phyloP scores from a whole-genome alignment of 2,888 invertebrate species.

The Hemaris fuciformis region DNA sequence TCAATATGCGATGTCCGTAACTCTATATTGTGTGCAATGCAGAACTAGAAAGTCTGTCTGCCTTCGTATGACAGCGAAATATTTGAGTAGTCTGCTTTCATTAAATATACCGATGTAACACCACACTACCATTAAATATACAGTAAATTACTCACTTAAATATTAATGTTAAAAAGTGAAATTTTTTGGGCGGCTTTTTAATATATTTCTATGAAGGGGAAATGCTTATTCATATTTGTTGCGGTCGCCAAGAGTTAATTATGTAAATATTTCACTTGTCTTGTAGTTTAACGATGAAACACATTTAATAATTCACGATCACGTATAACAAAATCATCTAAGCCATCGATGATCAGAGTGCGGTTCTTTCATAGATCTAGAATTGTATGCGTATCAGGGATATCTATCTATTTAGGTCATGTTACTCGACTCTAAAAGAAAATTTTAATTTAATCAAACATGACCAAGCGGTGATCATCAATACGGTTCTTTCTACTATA shows the following conservation, averaged over 20 bases:
- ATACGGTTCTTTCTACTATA: no score
- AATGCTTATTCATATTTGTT: background rate
- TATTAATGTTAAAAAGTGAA: background rate
- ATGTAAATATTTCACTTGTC: no score
- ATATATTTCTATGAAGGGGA: background rate
- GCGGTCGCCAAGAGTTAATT: background rate
- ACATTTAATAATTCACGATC: no score
- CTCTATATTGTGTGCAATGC: conserved; percentile 27
- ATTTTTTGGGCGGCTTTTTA: background rate
- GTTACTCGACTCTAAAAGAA: no score
- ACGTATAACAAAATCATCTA: no score
- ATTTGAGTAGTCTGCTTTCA: conserved; percentile 18
- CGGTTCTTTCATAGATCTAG: no score
- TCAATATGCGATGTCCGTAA: background rate
- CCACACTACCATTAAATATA: no score
- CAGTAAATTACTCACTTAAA: background rate
- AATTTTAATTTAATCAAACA: no score
- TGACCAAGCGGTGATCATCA: no score
- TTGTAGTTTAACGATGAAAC: background rate
- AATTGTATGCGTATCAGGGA: no score
- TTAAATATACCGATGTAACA: conserved; percentile 1
- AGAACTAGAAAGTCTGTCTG: conserved; percentile 24
- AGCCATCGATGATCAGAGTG: no score
- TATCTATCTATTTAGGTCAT: no score
- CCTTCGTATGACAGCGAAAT: conserved; percentile 26